phyloP scores from a whole-genome alignment of 2,113 vertebrate genomes.

The Heterocephalus glaber region DNA sequence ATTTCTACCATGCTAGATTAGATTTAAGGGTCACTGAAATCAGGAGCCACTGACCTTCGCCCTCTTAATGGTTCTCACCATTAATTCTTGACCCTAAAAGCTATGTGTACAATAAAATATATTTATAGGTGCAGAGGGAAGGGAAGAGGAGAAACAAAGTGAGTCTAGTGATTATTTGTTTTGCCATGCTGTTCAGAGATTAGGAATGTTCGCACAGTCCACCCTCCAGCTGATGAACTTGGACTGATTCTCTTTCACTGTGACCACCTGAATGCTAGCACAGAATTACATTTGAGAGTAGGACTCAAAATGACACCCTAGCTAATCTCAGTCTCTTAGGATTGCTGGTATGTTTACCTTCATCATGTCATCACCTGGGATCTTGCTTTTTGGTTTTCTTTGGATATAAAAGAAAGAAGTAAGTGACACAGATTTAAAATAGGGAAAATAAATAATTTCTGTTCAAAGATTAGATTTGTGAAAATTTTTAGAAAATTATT shows the following conservation, averaged over 20 bases:
- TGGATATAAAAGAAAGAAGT: conserved; percentile 2
- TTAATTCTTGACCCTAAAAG: conserved; percentile 79
- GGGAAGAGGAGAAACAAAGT: conserved; percentile 69
- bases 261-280: neutral
- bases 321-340: neutral
- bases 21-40: conserved; percentile 85
- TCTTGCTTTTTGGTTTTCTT: conserved; percentile 8
- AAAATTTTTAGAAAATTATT: no score
- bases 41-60: conserved; percentile 86
- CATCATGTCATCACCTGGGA: neutral
- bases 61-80: conserved; percentile 86
- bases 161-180: conserved; percentile 79
- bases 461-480: conserved; percentile 10
- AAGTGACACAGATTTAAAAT: neutral
- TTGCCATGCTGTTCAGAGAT: conserved; percentile 76
- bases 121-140: conserved; percentile 79
- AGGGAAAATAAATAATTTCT: neutral
- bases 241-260: neutral
- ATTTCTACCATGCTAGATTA: conserved; percentile 85
- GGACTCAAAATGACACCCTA: neutral
- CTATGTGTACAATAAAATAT: conserved; percentile 84
- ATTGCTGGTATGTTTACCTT: neutral
- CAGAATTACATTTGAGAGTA: neutral
- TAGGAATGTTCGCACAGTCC: conserved; percentile 81
- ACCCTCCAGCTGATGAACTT: conserved; percentile 60